phyloP scores from a whole-genome alignment of 2,797 vertebrate species.

The Sphenodon punctatus region DNA sequence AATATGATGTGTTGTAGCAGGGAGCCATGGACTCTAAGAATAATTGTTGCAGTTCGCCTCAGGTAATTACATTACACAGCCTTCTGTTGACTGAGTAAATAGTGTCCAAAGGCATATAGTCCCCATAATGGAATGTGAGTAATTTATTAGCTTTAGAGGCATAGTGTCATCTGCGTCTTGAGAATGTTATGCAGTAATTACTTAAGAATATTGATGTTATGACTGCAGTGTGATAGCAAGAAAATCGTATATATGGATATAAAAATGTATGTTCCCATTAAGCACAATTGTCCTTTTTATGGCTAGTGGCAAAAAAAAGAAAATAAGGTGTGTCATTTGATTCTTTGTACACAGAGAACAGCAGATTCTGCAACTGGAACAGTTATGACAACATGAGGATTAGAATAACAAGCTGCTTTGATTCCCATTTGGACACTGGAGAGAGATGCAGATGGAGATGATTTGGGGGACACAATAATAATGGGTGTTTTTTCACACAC shows the following conservation, averaged over 20 bases:
- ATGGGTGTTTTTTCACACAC: too few species aligned
- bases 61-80: slow-evolving; percentile 19
- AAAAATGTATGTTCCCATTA: slow-evolving; percentile 10
- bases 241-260: background rate
- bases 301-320: background rate
- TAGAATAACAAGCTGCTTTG: background rate
- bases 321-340: background rate
- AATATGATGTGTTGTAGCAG: background rate
- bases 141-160: slow-evolving; percentile 54
- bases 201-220: slow-evolving; percentile 17
- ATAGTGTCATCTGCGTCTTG: slow-evolving; percentile 31
- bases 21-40: slow-evolving; percentile 2
- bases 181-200: slow-evolving; percentile 48
- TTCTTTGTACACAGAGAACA: background rate
- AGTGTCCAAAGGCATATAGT: slow-evolving; percentile 20
- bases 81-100: slow-evolving; percentile 36
- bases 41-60: slow-evolving; percentile 20
- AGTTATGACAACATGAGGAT: background rate
- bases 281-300: background rate
- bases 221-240: background rate
- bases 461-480: too few species aligned
- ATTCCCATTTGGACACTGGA: background rate
- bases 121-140: slow-evolving; percentile 29
- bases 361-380: background rate
- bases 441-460: too few species aligned